These are phyloP conservation scores for Microplitis demolitor DNA, from an alignment of 1,140 invertebrate species.

Conservation along the genomic window DNA sequence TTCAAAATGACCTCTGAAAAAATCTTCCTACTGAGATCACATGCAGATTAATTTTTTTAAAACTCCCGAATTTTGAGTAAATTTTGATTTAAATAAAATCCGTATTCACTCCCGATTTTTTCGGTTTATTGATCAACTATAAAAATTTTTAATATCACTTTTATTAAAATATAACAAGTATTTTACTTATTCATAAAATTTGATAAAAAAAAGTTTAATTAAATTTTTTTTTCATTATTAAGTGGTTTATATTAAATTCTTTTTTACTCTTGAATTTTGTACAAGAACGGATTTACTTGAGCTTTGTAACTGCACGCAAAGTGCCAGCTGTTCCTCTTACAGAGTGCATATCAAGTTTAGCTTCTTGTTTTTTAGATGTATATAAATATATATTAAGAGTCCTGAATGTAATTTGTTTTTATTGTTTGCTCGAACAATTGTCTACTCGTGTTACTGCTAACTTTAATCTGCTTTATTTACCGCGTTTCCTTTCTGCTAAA, in stretches of 20 bases:
- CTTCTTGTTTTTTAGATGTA: not conserved
- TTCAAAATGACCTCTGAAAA: too few relatives aligned
- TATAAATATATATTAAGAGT: not conserved
- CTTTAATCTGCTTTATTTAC: too few relatives aligned
- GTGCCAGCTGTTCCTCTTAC: slow-evolving; percentile 10
- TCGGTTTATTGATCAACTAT: too few relatives aligned
- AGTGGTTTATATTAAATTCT: not conserved
- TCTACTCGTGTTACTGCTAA: too few relatives aligned
- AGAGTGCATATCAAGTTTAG: slow-evolving; percentile 13
- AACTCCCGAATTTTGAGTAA: too few relatives aligned
- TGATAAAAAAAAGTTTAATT: too few relatives aligned
- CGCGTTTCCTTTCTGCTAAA: too few relatives aligned
- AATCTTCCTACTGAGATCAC: too few relatives aligned
- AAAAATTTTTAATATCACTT: too few relatives aligned
- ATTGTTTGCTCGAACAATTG: not conserved
- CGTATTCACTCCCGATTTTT: too few relatives aligned
- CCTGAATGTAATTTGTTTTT: not conserved
- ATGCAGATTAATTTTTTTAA: too few relatives aligned
- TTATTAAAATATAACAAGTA: not conserved
- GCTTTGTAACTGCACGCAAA: slow-evolving; percentile 2
- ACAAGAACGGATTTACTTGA: slow-evolving; percentile 4
- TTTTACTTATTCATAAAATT: not conserved
- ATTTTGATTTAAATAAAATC: too few relatives aligned
- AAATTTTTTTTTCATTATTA: not conserved
- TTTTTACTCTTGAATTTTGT: not conserved